Conservation (phyloP, 2,888 invertebrate species). For the Podabrus alpinus region DNA sequence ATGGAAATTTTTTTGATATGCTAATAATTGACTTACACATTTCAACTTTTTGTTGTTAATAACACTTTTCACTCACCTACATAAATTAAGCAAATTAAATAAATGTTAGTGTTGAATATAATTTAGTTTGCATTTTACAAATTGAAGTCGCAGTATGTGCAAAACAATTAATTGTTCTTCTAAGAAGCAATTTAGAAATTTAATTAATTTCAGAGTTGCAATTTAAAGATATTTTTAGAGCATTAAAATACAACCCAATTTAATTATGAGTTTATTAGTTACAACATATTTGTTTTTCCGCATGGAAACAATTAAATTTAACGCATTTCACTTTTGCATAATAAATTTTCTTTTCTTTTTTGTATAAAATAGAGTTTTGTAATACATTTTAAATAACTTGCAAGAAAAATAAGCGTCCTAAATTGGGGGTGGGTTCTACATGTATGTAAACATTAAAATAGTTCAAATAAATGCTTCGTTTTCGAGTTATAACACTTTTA, state of each 20-base stretch:
- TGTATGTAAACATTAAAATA: too few species aligned
- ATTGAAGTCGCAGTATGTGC: slow-evolving; percentile 10
- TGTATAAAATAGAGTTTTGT: too few species aligned
- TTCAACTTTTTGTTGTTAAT: background rate
- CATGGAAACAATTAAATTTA: slow-evolving; percentile 2
- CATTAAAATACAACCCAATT: slow-evolving; percentile 4
- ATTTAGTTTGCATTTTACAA: background rate
- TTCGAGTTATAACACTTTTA: too few species aligned
- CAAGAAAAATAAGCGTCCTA: too few species aligned
- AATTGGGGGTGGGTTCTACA: too few species aligned
- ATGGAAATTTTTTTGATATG: background rate
- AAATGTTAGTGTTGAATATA: background rate
- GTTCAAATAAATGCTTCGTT: too few species aligned
- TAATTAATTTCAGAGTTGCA: slow-evolving; percentile 16
- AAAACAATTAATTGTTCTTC: slow-evolving; percentile 19
- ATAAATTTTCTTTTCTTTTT: background rate
- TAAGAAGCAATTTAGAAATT: slow-evolving; percentile 17
- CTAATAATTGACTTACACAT: background rate
- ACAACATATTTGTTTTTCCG: slow-evolving; percentile 5
- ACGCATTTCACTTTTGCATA: background rate
- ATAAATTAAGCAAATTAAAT: background rate
- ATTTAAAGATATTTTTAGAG: slow-evolving; percentile 16
- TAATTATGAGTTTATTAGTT: slow-evolving; percentile 2
- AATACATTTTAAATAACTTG: too few species aligned
- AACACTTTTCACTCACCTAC: background rate